phyloP scores from a whole-genome alignment of 2,797 vertebrate genomes.

The Macropodus opercularis region DNA sequence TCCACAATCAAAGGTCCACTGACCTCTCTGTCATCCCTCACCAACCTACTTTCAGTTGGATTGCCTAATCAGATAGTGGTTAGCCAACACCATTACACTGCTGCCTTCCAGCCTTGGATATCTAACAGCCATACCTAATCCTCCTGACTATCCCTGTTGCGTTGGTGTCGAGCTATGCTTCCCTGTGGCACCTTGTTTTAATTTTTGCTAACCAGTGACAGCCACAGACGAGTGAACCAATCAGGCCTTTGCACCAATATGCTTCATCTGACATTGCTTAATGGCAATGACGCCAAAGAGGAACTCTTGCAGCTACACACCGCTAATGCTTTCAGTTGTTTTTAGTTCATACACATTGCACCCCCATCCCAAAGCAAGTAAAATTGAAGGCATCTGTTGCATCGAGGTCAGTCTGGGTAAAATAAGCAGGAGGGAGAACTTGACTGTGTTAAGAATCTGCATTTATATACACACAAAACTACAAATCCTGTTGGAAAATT shows the following conservation, averaged over 20 bases:
- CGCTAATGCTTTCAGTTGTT: conserved; percentile 73
- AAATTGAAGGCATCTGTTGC: conserved; percentile 77
- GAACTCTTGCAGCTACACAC: conserved; percentile 69
- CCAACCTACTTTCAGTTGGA: conserved; percentile 1
- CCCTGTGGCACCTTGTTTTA: conserved; percentile 63
- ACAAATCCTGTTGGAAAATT: conserved; percentile 9
- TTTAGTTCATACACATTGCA: conserved; percentile 68
- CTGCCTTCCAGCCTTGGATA: conserved; percentile 43
- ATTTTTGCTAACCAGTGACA: conserved; percentile 68
- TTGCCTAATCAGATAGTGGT: conserved; percentile 12
- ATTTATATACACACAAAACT: conserved; percentile 1
- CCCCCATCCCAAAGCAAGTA: conserved; percentile 50
- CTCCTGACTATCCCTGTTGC: conserved; percentile 37
- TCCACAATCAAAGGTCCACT: neutral
- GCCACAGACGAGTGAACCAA: conserved; percentile 60
- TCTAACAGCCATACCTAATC: conserved; percentile 55
- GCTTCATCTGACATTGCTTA: conserved; percentile 80
- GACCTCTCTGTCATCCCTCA: conserved; percentile 37
- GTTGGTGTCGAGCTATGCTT: conserved; percentile 30
- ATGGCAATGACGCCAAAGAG: conserved; percentile 78
- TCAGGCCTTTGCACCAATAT: conserved; percentile 29
- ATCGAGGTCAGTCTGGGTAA: conserved; percentile 49
- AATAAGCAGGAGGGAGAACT: conserved; percentile 20
- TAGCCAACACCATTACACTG: conserved; percentile 35
- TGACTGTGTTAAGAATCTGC: conserved; percentile 22